Evolutionary conservation across 2,113 vertebrate genomes (phyloP), one percentile per base, ranked within the genome.

Genomic region (Syngnathus typhle): DNA sequence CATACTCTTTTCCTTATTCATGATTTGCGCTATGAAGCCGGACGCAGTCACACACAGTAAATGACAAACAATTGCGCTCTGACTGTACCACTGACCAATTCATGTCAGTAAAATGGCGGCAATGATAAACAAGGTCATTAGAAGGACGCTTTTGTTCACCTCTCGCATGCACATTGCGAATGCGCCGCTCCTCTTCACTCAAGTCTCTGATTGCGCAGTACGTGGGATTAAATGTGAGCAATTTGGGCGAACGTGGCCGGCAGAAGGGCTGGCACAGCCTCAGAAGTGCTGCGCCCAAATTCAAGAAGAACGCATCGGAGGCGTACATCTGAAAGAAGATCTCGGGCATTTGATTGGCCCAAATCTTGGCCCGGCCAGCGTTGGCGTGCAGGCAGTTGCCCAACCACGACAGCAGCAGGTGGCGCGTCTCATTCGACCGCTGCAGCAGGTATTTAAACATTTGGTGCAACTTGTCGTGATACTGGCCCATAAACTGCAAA

Each of bases 281-380:
- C 46, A 98, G 90, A 37, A 99, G 93, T 0, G 92, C 93, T 27
- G 95, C 95, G 16, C 95, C 96, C 85, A 99, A 81, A 83, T 96
- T 99, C 68, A 99, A 88, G 83, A 99, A 97, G 88, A 98, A 96
- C 47, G 95, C 95, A 74, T 99, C 98, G 0, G 96, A 98, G 61
- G 96, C 93, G 0, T 95, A 98, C 93, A 95, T 96, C 89, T 98
- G 97, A 85, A 96, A 93, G 89, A 97, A 98, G 82, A 98, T 94
- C 88, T 98, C 97, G 0, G 97, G 96, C 94, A 98, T 96, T 91
- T 99, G 98, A 84, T 95, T 99, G 65, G 96, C 95, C 98, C 98
- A 99, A 32, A 99, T 98, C 87, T 98, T 99, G 73, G 94, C 90
- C 74, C 96, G 93, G 39, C 96, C 96, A 0, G 93, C 90, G 0